phyloP scores from a whole-genome alignment of 1,140 invertebrate genomes.

The Apolygus lucorum region DNA sequence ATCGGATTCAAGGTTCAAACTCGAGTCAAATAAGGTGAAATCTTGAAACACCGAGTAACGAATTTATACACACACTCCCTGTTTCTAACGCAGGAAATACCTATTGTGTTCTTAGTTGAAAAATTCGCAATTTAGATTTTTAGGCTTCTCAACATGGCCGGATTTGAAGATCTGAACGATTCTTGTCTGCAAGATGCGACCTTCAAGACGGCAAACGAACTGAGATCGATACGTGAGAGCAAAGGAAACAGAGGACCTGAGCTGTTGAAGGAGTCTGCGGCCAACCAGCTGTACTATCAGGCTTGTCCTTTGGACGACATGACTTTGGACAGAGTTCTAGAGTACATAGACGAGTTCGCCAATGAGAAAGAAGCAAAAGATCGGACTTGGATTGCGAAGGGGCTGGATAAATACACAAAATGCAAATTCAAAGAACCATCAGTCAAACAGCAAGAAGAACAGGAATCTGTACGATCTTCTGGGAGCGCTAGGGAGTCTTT shows the following conservation, averaged over 20 bases:
- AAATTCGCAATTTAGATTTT: not conserved
- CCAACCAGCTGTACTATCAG: not conserved
- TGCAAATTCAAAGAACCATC: not conserved
- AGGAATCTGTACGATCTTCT: not conserved
- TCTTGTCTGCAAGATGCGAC: not conserved
- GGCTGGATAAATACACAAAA: not conserved
- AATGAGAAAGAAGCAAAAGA: not conserved
- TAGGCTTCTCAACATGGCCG: too few species aligned
- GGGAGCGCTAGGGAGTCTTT: not conserved
- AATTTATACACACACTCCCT: too few species aligned
- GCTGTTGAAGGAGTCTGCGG: not conserved
- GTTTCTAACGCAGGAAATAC: too few species aligned
- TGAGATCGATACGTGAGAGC: not conserved
- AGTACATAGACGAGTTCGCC: not conserved
- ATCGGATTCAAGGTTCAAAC: too few species aligned
- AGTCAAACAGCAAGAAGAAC: not conserved
- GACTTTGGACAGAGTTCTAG: not conserved
- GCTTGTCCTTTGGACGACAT: not conserved
- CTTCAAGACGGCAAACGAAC: not conserved
- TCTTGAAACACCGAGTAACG: too few species aligned
- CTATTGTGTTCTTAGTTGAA: too few species aligned
- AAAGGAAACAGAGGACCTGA: not conserved
- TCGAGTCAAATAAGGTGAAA: too few species aligned
- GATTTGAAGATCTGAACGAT: too few species aligned
- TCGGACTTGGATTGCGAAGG: not conserved